Evolutionary conservation across 2,888 invertebrate genomes (phyloP).

Genomic region (Tachina lurida): DNA sequence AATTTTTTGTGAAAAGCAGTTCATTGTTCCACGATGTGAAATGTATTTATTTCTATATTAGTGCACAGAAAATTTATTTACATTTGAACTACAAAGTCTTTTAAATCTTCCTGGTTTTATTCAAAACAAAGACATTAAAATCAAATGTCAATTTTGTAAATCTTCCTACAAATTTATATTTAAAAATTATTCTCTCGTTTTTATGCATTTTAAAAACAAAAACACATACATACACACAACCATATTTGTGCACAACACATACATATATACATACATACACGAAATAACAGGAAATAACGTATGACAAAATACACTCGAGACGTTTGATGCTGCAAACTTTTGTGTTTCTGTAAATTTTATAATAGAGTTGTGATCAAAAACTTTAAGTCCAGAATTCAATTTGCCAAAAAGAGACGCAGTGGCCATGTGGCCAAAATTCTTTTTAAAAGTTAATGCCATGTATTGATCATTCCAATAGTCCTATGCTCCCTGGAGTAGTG

Average conservation of each 20-base stretch:
- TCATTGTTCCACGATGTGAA: conserved; percentile 39
- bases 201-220: not conserved
- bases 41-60: not conserved
- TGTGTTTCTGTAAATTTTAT: not conserved
- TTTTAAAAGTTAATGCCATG: too few relatives aligned
- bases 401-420: too few relatives aligned
- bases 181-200: not conserved
- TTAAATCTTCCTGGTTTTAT: conserved; percentile 49
- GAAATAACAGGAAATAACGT: conserved; percentile 17
- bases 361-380: not conserved
- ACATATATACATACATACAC: too few relatives aligned
- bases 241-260: too few relatives aligned
- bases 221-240: not conserved
- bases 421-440: too few relatives aligned
- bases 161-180: conserved; percentile 49
- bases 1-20: conserved; percentile 18
- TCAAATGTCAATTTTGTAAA: conserved; percentile 63
- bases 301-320: conserved; percentile 12
- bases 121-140: conserved; percentile 62
- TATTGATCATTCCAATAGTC: too few relatives aligned
- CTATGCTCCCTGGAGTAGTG: too few relatives aligned
- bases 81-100: conserved; percentile 22
- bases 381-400: too few relatives aligned
- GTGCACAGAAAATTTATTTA: not conserved
- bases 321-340: not conserved